Conservation (phyloP, 2,797 vertebrate species). For the Myotis daubentonii region DNA sequence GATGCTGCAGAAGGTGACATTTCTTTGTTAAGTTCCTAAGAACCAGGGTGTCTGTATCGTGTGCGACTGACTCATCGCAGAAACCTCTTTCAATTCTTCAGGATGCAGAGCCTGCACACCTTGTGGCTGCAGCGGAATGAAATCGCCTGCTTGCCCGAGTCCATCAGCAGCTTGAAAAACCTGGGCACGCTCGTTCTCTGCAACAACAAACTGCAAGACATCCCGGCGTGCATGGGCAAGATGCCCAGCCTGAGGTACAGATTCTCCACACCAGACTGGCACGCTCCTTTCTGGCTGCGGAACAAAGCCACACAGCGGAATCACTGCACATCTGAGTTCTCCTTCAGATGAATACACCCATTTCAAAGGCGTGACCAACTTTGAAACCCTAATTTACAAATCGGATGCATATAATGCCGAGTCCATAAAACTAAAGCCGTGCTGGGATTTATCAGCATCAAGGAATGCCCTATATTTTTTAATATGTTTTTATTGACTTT, state of each 20-base stretch:
- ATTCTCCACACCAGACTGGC: not conserved
- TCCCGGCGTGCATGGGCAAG: constrained; percentile 92
- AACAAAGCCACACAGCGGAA: not conserved
- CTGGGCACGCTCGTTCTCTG: constrained; percentile 95
- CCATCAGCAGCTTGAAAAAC: constrained; percentile 89
- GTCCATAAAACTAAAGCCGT: not conserved
- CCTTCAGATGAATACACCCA: not conserved
- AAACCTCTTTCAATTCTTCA: constrained; percentile 77
- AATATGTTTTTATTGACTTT: too few relatives aligned
- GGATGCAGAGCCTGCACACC: constrained; percentile 94
- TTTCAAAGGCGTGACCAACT: not conserved
- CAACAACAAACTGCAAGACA: constrained; percentile 91
- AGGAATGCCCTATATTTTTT: not conserved
- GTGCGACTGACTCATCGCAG: constrained; percentile 9
- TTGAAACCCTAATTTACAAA: constrained; percentile 28
- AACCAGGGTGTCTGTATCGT: constrained; percentile 37
- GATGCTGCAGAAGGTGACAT: not conserved
- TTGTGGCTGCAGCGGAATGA: constrained; percentile 96
- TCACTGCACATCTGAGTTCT: not conserved
- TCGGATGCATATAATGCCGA: not conserved
- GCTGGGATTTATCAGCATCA: not conserved
- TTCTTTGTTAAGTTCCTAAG: not conserved
- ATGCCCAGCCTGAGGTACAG: constrained; percentile 92
- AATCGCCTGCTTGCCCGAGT: constrained; percentile 91
- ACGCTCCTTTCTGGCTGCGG: not conserved